phyloP scores from a whole-genome alignment of 2,888 invertebrate species.

The Drosophila cognata region DNA sequence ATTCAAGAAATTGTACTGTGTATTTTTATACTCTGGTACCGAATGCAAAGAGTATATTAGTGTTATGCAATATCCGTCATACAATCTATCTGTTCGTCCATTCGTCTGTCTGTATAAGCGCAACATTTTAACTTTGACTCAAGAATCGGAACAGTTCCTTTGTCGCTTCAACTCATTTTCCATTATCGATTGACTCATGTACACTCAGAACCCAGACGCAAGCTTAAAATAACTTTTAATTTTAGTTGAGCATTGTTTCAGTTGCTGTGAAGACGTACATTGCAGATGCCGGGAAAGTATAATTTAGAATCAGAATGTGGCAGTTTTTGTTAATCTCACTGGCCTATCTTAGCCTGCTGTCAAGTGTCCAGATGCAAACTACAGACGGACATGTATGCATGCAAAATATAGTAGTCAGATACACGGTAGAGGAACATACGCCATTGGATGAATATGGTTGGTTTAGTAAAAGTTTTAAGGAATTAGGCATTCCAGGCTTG shows the following conservation, averaged over 20 bases:
- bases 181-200: background rate
- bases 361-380: constrained; percentile 5
- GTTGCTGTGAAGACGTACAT: background rate
- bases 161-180: background rate
- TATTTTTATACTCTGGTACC: background rate
- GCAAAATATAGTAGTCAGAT: background rate
- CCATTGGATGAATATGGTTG: constrained; percentile 33
- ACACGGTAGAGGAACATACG: constrained; percentile 12
- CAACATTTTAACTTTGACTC: background rate
- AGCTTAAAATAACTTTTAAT: background rate
- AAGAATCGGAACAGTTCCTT: too few relatives aligned
- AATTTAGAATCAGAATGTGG: constrained; percentile 21
- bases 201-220: too few relatives aligned
- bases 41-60: background rate
- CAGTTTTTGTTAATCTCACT: background rate
- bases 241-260: constrained; percentile 24
- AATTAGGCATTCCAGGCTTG: background rate
- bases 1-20: background rate
- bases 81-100: background rate
- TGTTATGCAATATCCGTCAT: background rate
- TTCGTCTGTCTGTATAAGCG: background rate
- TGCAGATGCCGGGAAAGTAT: background rate
- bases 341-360: background rate
- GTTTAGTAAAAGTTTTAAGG: constrained; percentile 3
- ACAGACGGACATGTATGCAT: constrained; percentile 27